Conservation (phyloP, 2,113 vertebrate genomes). For the Gulo gulo region DNA sequence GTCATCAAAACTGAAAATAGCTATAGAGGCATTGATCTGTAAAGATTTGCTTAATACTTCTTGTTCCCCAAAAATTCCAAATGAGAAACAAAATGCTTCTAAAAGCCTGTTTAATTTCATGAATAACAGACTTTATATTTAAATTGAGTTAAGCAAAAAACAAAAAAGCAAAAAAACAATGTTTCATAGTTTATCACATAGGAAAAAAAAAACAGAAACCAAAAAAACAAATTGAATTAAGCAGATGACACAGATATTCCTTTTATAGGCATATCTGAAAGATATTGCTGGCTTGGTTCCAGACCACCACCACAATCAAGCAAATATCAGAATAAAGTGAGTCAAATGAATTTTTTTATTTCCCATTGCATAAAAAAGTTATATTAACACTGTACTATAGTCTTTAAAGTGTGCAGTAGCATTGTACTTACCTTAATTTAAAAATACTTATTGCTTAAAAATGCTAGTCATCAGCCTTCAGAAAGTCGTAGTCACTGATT, state of each 20-base stretch:
- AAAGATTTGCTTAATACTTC: neutral
- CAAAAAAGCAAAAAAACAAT: neutral
- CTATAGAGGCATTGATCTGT: neutral
- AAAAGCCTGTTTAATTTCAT: conserved; percentile 9
- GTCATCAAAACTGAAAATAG: neutral
- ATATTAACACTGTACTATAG: neutral
- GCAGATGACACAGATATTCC: neutral
- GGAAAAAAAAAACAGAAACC: neutral
- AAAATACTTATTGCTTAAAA: neutral
- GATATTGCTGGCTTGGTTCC: neutral
- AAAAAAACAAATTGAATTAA: neutral
- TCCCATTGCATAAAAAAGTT: neutral
- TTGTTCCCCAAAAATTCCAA: neutral
- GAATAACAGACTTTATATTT: neutral
- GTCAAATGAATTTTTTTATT: neutral
- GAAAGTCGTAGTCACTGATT: neutral
- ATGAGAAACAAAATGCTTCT: neutral
- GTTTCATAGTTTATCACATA: neutral
- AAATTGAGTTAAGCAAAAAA: neutral
- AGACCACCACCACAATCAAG: neutral
- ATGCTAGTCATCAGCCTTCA: neutral
- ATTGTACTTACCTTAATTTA: neutral
- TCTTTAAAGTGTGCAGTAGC: neutral
- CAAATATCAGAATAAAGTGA: neutral
- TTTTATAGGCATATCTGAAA: neutral